Conservation (phyloP, 2,113 vertebrate genomes). For the Isichthys henryi region DNA sequence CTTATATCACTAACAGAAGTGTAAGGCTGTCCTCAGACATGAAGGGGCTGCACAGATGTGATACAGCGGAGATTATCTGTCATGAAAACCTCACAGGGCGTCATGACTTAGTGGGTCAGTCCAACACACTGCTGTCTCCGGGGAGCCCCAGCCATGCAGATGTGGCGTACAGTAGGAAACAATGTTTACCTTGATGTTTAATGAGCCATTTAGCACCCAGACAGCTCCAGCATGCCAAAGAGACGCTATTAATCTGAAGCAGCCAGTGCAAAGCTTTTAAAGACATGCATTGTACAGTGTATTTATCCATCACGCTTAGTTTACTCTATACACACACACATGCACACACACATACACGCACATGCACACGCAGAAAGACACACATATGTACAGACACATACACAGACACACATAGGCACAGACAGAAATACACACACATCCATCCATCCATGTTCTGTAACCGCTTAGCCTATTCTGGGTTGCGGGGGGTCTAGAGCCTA, state of each 20-base stretch:
- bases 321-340: background rate
- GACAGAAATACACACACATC: too few species aligned
- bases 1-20: background rate
- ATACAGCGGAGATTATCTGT: background rate
- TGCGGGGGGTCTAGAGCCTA: too few species aligned
- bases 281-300: background rate
- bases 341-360: too few species aligned
- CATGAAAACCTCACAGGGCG: background rate
- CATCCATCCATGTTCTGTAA: too few species aligned
- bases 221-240: slow-evolving; percentile 29
- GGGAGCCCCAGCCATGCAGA: background rate
- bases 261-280: background rate
- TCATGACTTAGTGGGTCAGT: background rate
- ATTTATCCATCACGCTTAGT: background rate
- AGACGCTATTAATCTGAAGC: slow-evolving; percentile 1
- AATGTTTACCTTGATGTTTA: slow-evolving; percentile 39
- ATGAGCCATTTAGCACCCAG: slow-evolving; percentile 30
- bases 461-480: too few species aligned
- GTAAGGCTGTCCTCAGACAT: background rate
- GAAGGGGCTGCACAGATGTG: background rate
- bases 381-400: too few species aligned
- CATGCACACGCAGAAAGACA: too few species aligned
- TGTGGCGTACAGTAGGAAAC: slow-evolving; percentile 33
- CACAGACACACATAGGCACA: too few species aligned
- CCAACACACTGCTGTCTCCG: background rate